A percentile compares a stretch with the other conserved stretches of the same genome.
These are phyloP conservation scores for Oenanthe melanoleuca DNA, from an alignment of 2,113 vertebrate species.

Conservation along the genomic window DNA sequence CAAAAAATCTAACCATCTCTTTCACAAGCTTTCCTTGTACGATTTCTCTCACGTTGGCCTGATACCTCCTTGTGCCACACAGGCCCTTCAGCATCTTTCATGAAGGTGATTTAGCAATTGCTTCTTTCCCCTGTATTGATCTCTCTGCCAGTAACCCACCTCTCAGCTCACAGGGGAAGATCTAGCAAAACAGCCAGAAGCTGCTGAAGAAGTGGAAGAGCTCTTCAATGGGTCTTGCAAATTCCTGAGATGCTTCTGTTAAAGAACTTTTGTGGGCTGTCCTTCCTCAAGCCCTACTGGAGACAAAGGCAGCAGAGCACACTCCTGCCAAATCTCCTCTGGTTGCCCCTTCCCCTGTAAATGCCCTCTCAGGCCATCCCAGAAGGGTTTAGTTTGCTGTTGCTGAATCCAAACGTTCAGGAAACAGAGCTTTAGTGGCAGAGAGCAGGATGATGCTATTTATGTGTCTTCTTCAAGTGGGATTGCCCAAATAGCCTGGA, in stretches of 20 bases:
- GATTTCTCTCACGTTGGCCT: background rate
- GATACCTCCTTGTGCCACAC: background rate
- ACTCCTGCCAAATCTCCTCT: background rate
- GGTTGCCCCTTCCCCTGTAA: background rate
- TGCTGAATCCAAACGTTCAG: background rate
- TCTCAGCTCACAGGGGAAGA: background rate
- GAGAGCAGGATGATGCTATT: background rate
- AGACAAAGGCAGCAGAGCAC: background rate
- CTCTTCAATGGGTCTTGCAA: background rate
- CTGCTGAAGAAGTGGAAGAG: background rate
- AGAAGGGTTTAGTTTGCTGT: background rate
- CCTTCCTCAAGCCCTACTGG: background rate
- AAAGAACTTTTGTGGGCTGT: background rate
- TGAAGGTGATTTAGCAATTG: background rate
- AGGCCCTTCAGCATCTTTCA: background rate
- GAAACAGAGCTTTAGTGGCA: background rate
- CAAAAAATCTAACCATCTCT: background rate
- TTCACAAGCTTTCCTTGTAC: background rate
- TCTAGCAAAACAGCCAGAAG: background rate
- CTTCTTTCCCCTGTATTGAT: background rate
- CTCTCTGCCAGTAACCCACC: background rate
- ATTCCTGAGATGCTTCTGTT: background rate
- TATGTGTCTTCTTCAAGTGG: background rate
- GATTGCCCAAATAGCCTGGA: constrained; percentile 14
- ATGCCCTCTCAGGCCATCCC: background rate